phyloP scores from a whole-genome alignment of 2,113 vertebrate species.

The Brevimyrus niger region DNA sequence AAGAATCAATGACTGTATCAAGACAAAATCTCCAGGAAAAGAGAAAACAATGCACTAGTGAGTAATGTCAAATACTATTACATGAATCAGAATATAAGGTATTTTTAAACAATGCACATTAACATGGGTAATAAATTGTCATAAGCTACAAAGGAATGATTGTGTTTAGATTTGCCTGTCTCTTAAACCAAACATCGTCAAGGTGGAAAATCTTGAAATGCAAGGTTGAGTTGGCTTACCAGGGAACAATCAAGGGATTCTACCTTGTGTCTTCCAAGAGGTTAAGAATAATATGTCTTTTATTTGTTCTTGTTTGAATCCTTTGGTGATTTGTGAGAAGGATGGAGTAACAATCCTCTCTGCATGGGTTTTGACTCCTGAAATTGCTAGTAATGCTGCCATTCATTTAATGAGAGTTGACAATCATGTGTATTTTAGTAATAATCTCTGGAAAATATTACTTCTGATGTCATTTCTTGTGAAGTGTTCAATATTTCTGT shows the following conservation, averaged over 20 bases:
- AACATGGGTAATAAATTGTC: background rate
- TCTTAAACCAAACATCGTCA: background rate
- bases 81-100: background rate
- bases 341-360: conserved; percentile 8
- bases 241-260: background rate
- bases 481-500: background rate
- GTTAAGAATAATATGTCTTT: background rate
- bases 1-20: background rate
- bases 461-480: conserved; percentile 23
- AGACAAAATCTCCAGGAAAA: background rate
- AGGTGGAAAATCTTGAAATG: background rate
- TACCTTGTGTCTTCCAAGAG: background rate
- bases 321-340: background rate
- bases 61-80: background rate
- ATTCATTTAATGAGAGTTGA: conserved; percentile 33
- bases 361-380: conserved; percentile 23
- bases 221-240: background rate
- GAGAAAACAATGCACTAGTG: background rate
- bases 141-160: background rate
- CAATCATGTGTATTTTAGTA: background rate
- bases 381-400: conserved; percentile 20
- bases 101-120: background rate
- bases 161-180: background rate
- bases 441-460: background rate
- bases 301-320: background rate